Evolutionary conservation across 2,797 vertebrate species (phyloP).

Genomic region (Emydoidea blandingii): DNA sequence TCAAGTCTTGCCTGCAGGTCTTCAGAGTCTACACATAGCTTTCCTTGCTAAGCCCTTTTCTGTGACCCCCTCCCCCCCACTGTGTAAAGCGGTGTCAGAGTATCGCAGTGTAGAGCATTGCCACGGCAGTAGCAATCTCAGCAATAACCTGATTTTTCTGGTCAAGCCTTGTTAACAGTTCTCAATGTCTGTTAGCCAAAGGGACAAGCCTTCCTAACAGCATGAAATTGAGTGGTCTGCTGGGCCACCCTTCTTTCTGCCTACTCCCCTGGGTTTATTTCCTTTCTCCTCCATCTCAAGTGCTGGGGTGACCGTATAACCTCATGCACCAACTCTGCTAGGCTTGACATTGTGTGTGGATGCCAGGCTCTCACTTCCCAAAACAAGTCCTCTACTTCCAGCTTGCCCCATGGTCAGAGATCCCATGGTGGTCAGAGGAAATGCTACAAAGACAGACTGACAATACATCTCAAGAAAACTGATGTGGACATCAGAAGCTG

Average conservation of each 20-base stretch:
- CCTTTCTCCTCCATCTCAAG: neutral
- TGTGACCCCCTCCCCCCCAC: accelerated
- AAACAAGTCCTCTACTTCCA: no score
- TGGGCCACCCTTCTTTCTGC: neutral
- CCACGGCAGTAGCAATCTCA: neutral
- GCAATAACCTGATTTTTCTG: neutral
- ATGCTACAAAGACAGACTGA: no score
- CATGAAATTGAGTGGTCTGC: neutral
- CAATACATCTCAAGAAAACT: no score
- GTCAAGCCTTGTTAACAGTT: neutral
- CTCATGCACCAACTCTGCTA: neutral
- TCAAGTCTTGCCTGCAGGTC: neutral
- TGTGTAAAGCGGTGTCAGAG: neutral
- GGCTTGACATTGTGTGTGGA: no score
- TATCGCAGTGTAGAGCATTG: neutral
- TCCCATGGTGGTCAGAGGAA: no score
- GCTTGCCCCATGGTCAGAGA: no score
- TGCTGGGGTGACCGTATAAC: neutral
- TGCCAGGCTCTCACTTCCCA: no score
- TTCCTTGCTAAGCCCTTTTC: neutral
- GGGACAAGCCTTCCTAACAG: neutral
- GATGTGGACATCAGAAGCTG: no score
- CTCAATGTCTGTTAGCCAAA: neutral
- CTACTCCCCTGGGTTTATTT: neutral
- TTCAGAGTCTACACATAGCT: neutral